Evolutionary conservation across 2,888 invertebrate species (phyloP), one percentile per base, ranked within the genome.

Genomic region (Erebia palarica): DNA sequence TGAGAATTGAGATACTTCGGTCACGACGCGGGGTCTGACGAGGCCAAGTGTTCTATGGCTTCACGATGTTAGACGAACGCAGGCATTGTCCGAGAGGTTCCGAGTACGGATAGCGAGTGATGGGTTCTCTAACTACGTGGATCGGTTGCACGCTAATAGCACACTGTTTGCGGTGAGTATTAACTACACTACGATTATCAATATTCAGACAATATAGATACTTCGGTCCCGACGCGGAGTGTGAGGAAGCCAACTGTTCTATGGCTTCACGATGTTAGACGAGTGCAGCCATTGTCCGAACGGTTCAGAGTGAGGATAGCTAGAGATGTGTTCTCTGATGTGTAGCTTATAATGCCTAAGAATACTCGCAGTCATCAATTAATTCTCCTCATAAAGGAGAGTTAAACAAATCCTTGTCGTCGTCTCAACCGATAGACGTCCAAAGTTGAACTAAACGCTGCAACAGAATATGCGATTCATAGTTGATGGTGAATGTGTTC

Each of bases 231-330:
- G 96, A 97, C 66, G 96, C 97, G 2, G 96, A 97, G 0, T 98
- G 97, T 0, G 98, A 98, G 86, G 98, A 98, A 83, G 96, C 97
- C 0, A 98, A 98, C 95, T 98, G 16, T 96, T 97, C 96, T 98
- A 81, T 97, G 97, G 81, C 91, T 98, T 0, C 98, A 97, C 86
- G 98, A 98, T 85, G 95, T 96, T 21, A 94, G 95, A 78, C 95
- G 96, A 80, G 95, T 94, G 79, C 96, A 96, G 80, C 97, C 97
- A 77, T 94, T 98, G 73, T 97, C 98, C 69, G 98, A 98, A 89
- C 94, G 98, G 75, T 98, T 98, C 92, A 94, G 98, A 82, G 97
- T 98, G 79, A 95, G 96, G 86, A 97, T 98, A 87, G 97, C 97
- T 76, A 97, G 97, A 87, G 97, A 98, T 81, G 98, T 98, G 14